These are phyloP conservation scores for Drosophila sproati DNA, from an alignment of 1,140 invertebrate species.

Conservation along the genomic window DNA sequence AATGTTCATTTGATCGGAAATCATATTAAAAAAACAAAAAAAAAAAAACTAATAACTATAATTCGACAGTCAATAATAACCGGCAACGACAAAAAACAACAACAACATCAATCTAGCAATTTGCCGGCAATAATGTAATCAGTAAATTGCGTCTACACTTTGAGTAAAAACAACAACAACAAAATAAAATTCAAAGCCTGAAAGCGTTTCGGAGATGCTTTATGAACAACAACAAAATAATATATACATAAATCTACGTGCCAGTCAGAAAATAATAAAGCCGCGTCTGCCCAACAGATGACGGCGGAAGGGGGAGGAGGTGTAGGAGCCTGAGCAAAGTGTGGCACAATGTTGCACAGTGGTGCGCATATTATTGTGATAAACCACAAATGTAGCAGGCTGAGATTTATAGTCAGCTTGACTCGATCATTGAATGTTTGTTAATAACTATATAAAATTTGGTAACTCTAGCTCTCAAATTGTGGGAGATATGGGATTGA, in stretches of 20 bases:
- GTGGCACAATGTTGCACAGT: slow-evolving; percentile 56
- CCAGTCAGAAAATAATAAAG: slow-evolving; percentile 79
- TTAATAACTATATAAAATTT: too few relatives aligned
- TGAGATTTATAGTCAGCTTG: too few relatives aligned
- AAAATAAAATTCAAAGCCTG: slow-evolving; percentile 39
- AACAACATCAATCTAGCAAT: slow-evolving; percentile 77
- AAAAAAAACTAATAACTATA: slow-evolving; percentile 74
- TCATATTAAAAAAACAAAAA: slow-evolving; percentile 23
- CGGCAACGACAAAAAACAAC: slow-evolving; percentile 25
- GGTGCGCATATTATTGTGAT: slow-evolving; percentile 13
- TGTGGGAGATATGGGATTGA: too few relatives aligned
- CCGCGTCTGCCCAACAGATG: slow-evolving; percentile 57
- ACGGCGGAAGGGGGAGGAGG: not conserved
- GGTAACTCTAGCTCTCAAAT: too few relatives aligned
- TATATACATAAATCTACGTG: slow-evolving; percentile 81
- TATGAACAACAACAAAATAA: slow-evolving; percentile 55
- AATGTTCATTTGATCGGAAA: slow-evolving; percentile 35
- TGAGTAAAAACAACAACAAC: slow-evolving; percentile 39
- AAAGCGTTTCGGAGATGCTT: slow-evolving; percentile 64
- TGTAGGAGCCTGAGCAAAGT: slow-evolving; percentile 46
- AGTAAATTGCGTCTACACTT: slow-evolving; percentile 78
- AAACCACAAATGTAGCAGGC: not conserved
- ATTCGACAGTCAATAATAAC: slow-evolving; percentile 68
- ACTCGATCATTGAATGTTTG: too few relatives aligned
- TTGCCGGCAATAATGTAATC: slow-evolving; percentile 80